Evolutionary conservation across 2,888 invertebrate genomes (phyloP).

Genomic region (Drosophila prostipennis): DNA sequence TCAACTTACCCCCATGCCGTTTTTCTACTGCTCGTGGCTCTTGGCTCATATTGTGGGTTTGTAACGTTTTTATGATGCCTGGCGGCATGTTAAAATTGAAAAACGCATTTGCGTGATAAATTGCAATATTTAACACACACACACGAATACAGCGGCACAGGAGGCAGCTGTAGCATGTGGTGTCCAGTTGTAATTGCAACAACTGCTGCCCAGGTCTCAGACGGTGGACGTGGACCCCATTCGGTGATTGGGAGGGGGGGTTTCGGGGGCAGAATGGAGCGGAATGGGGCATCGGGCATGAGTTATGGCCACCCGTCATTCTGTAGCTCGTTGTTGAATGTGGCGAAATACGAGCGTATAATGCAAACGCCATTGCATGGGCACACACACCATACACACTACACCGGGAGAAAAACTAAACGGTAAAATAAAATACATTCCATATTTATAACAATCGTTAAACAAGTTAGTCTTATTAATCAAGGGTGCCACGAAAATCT

Average conservation of each 20-base stretch:
- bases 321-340: constrained; percentile 73
- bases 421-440: background rate
- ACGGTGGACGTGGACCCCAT: constrained; percentile 41
- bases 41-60: constrained; percentile 76
- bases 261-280: constrained; percentile 7
- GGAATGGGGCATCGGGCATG: constrained; percentile 66
- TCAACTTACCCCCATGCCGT: constrained; percentile 33
- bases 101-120: constrained; percentile 84
- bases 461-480: background rate
- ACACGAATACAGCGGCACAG: constrained; percentile 17
- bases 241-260: constrained; percentile 13
- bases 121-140: constrained; percentile 83
- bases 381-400: constrained; percentile 39
- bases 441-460: background rate
- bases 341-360: constrained; percentile 80
- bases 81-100: constrained; percentile 84
- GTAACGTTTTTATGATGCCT: constrained; percentile 82
- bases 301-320: constrained; percentile 80
- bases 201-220: constrained; percentile 62
- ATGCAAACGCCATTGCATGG: constrained; percentile 79
- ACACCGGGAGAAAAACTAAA: background rate
- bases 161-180: constrained; percentile 75
- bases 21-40: constrained; percentile 43
- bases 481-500: too few species aligned
- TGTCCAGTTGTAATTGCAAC: constrained; percentile 77